phyloP scores from a whole-genome alignment of 2,888 invertebrate genomes.

The Cosmopolites sordidus region DNA sequence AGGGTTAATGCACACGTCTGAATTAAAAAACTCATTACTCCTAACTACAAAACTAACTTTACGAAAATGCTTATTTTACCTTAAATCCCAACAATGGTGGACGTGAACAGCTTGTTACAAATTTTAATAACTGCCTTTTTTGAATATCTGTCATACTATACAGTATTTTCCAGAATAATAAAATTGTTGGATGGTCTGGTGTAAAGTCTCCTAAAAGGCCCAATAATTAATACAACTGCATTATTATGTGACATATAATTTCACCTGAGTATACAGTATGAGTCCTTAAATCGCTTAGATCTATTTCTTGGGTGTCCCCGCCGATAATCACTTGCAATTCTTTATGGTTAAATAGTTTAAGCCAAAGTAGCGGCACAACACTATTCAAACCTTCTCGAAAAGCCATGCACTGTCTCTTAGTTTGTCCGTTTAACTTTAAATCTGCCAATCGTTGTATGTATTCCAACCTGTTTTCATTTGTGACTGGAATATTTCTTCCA shows the following conservation, averaged over 20 bases:
- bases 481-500: conserved; percentile 87
- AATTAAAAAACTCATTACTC: too few species aligned
- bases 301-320: conserved; percentile 90
- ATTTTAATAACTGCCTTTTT: conserved; percentile 84
- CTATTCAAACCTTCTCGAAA: conserved; percentile 88
- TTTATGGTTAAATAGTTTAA: conserved; percentile 89
- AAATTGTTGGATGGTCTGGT: conserved; percentile 77
- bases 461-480: conserved; percentile 87
- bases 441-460: conserved; percentile 96
- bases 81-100: conserved; percentile 87
- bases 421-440: conserved; percentile 90
- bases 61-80: too few species aligned
- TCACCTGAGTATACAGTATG: conserved; percentile 85
- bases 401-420: conserved; percentile 78
- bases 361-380: conserved; percentile 87
- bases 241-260: too few species aligned
- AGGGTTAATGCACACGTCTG: too few species aligned
- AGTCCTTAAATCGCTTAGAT: conserved; percentile 79
- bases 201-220: conserved; percentile 75
- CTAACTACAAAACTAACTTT: too few species aligned
- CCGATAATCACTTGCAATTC: conserved; percentile 97
- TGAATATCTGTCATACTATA: conserved; percentile 77
- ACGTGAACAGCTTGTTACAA: conserved; percentile 96
- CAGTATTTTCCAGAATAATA: conserved; percentile 86
- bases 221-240: too few species aligned